Evolutionary conservation across 2,797 vertebrate genomes (phyloP).

Genomic region (Pteropus rufus): DNA sequence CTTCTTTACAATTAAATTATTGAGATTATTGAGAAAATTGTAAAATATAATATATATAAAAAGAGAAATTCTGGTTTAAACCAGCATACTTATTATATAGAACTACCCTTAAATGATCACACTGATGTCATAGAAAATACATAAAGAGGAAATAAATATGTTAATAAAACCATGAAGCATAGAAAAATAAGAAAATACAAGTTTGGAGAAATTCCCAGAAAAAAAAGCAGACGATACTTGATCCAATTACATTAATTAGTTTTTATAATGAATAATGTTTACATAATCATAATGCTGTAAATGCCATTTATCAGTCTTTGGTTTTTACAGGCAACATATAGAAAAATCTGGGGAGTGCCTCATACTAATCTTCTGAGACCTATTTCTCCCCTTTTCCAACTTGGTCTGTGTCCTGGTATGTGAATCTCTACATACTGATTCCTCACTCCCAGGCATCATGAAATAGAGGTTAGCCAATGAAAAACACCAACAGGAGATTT

Average conservation of each 20-base stretch:
- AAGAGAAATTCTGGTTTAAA: not conserved
- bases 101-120: not conserved
- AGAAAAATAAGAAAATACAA: not conserved
- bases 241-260: constrained; percentile 48
- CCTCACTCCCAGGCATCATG: not conserved
- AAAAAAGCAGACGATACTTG: constrained; percentile 44
- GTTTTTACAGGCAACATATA: not conserved
- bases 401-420: not conserved
- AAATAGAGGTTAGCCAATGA: not conserved
- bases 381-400: not conserved
- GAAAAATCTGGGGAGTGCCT: not conserved
- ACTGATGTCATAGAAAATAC: not conserved
- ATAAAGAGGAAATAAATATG: not conserved
- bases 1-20: not conserved
- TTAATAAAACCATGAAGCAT: not conserved
- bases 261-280: constrained; percentile 46
- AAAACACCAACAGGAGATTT: not conserved
- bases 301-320: not conserved
- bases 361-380: not conserved
- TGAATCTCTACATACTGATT: rapidly evolving
- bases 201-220: constrained; percentile 42
- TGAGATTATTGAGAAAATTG: not conserved
- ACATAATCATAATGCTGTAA: not conserved
- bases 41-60: not conserved
- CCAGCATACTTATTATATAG: not conserved